phyloP scores from a whole-genome alignment of 2,113 vertebrate species.

The Ophiodon elongatus region DNA sequence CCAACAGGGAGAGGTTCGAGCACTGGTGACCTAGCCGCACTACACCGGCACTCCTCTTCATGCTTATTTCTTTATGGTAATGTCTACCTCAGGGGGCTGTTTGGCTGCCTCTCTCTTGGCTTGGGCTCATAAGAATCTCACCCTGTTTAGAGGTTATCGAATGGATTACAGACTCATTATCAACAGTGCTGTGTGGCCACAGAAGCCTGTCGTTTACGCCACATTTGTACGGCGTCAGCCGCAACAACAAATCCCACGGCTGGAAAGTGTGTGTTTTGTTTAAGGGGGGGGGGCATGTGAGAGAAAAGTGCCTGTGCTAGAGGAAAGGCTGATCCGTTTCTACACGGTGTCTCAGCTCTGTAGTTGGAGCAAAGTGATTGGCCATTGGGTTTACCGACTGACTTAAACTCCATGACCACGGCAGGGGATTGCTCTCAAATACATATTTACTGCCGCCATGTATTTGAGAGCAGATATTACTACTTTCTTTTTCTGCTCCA shows the following conservation, averaged over 20 bases:
- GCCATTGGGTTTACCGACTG: constrained; percentile 52
- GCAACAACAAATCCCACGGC: constrained; percentile 43
- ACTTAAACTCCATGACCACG: constrained; percentile 52
- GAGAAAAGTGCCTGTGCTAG: constrained; percentile 36
- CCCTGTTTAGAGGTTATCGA: constrained; percentile 67
- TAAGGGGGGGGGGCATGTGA: neutral
- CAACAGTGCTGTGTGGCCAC: constrained; percentile 46
- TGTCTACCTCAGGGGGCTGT: constrained; percentile 49
- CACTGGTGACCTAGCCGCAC: constrained; percentile 36
- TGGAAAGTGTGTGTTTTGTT: neutral
- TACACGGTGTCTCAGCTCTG: constrained; percentile 49
- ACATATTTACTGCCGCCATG: neutral
- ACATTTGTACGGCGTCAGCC: constrained; percentile 67
- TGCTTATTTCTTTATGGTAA: constrained; percentile 57
- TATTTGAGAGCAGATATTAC: neutral
- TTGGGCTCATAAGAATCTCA: constrained; percentile 46
- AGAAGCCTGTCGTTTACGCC: constrained; percentile 50
- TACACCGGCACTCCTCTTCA: constrained; percentile 29
- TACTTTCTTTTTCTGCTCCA: constrained; percentile 51
- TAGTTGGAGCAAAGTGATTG: constrained; percentile 66
- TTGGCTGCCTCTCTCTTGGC: constrained; percentile 53
- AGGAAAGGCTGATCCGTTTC: constrained; percentile 61
- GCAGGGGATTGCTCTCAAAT: constrained; percentile 42
- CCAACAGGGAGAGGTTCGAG: constrained; percentile 35
- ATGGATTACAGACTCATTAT: constrained; percentile 78